Conservation (phyloP, 2,888 invertebrate genomes). For the Enchytraeus crypticus region DNA sequence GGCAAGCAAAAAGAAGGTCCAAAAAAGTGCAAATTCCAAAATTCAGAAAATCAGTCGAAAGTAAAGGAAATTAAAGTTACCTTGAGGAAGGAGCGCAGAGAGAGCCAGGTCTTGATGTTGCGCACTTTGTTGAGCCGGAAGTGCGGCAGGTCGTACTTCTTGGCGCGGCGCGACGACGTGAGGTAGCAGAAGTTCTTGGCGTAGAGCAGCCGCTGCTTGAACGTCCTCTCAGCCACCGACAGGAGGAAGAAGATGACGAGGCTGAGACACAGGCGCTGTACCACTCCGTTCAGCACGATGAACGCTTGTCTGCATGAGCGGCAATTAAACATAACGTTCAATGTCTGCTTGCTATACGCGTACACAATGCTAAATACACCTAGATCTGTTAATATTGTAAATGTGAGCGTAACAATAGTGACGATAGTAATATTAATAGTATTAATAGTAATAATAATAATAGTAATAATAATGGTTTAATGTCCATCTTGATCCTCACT, state of each 20-base stretch:
- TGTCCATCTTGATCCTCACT: no score
- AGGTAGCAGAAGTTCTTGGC: conserved; percentile 91
- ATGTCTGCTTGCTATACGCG: not conserved
- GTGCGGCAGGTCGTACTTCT: conserved; percentile 86
- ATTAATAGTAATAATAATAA: no score
- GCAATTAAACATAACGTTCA: not conserved
- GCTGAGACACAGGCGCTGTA: conserved; percentile 52
- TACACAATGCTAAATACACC: no score
- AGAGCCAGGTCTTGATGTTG: conserved; percentile 96
- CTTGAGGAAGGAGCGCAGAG: conserved; percentile 86
- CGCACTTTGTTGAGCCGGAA: conserved; percentile 89
- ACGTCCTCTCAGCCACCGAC: conserved; percentile 86
- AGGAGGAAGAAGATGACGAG: conserved; percentile 77
- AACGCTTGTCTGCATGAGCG: conserved; percentile 33
- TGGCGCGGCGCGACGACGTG: conserved; percentile 81
- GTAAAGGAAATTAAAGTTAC: conserved; percentile 52
- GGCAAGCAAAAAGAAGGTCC: no score
- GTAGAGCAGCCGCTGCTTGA: conserved; percentile 85
- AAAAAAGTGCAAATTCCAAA: no score
- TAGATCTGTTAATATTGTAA: no score
- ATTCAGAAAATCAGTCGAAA: not conserved
- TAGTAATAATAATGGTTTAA: no score
- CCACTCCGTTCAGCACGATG: conserved; percentile 39
- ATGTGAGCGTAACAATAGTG: no score
- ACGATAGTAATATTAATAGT: no score